Conservation (phyloP, 2,113 vertebrate species). For the Grus americana region DNA sequence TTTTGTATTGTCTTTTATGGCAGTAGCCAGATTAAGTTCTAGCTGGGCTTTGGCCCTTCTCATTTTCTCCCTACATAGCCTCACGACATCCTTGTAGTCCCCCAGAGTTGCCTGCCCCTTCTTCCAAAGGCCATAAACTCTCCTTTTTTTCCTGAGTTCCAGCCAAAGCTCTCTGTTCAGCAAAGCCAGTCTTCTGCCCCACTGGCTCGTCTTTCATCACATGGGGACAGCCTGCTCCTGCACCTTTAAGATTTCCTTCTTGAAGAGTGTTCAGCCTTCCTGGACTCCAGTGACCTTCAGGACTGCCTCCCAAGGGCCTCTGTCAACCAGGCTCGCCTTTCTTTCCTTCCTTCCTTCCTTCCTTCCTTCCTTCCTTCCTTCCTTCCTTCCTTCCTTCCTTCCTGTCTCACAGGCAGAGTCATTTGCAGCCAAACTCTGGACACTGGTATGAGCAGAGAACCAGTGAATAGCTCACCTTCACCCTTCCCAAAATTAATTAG, state of each 20-base stretch:
- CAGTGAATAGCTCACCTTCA: background rate
- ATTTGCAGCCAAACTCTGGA: background rate
- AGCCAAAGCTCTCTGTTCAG: background rate
- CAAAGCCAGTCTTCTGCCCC: background rate
- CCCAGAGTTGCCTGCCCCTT: background rate
- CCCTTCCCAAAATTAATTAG: background rate
- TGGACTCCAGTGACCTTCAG: background rate
- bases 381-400: no score
- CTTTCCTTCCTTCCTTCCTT: no score
- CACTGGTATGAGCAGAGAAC: background rate
- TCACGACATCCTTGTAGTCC: background rate
- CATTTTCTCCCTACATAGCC: background rate
- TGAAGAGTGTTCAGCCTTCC: background rate
- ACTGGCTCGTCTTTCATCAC: rapidly evolving
- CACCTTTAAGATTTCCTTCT: background rate
- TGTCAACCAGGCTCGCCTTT: background rate
- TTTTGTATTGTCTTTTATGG: no score
- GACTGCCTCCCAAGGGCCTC: background rate
- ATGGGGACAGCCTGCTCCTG: rapidly evolving
- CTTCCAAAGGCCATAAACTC: background rate
- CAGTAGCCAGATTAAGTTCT: background rate
- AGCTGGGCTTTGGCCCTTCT: background rate
- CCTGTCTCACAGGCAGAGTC: background rate
- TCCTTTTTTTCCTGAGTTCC: background rate
- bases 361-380: no score